phyloP scores from a whole-genome alignment of 2,113 vertebrate species.

The Morone saxatilis region DNA sequence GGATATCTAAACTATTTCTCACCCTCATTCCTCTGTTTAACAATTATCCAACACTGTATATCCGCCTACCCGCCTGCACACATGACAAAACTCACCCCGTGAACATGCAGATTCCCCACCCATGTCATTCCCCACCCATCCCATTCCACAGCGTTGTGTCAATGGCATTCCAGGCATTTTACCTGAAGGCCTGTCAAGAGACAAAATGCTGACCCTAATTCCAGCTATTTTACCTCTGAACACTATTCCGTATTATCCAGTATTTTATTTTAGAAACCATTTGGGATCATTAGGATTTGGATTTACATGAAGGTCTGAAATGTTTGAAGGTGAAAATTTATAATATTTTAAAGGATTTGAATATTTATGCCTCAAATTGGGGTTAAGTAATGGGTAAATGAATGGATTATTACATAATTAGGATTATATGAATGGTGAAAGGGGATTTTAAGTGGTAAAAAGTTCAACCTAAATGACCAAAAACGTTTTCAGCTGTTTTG shows the following conservation, averaged over 20 bases:
- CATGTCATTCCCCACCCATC: constrained; percentile 24
- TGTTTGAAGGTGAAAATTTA: background rate
- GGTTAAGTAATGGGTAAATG: background rate
- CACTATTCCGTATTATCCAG: background rate
- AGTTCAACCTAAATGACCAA: background rate
- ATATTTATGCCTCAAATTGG: no score
- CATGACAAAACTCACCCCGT: constrained; percentile 25
- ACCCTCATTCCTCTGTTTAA: constrained; percentile 11
- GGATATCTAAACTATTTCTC: background rate
- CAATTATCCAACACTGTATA: background rate
- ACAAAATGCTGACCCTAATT: constrained; percentile 1
- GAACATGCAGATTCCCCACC: constrained; percentile 39
- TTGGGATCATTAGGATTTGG: background rate
- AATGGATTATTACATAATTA: background rate
- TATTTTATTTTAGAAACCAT: background rate
- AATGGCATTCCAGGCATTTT: constrained; percentile 67
- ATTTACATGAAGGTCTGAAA: background rate
- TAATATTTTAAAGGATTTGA: background rate
- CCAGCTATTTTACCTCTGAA: background rate
- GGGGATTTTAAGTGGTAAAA: background rate
- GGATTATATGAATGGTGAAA: background rate
- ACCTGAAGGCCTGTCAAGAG: constrained; percentile 28
- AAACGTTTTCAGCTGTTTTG: background rate
- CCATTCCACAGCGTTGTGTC: constrained; percentile 35
- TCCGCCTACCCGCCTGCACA: background rate